Evolutionary conservation across 2,888 invertebrate species (phyloP), one percentile per base, ranked within the genome.

Genomic region (Xestia sexstrigata): DNA sequence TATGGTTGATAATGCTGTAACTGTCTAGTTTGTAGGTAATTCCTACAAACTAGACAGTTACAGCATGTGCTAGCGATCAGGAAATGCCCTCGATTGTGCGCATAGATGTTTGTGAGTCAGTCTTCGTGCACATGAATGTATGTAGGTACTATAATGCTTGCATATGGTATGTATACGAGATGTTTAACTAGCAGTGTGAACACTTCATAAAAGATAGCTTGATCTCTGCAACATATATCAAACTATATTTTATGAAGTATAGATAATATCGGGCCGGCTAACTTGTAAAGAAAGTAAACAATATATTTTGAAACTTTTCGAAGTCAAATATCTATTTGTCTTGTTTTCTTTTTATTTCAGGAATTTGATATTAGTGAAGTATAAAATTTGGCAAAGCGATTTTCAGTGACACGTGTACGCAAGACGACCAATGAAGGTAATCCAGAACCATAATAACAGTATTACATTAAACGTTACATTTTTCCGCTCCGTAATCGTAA

Each of bases 41-140:
- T 58, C 8, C 5, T 5, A 80, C 26, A 58, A 67, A 68, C 45
- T 13, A 45, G 23, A 45, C 47, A 30, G 69, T 70, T 15, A 35
- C 42, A 63, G 55, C 62, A 84, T 83, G 65, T 62, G 79, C n/a
- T 52, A 30, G 62, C 68, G 26, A 67, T 73, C 67, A 77, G 77
- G 72, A 83, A 85, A 85, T 71, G 63, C 67, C 23, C 71, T 76
- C 58, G 76, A 70, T 82, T 35, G 13, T 45, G n/a, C 45, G n/a
- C 17, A 74, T 74, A 55, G 69, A 70, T 65, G 42, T 62, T 17
- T 49, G 45, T 85, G 62, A 70, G 65, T 58, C 78, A 82, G 35
- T 63, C 47, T 47, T 15, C 42, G 15, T 42, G 30, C 1, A 49
- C 17, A 55, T 47, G 42, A 42, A 42, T 42, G 9, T 9, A 26